Conservation (phyloP, 1,140 invertebrate species). For the Drosophila elegans region DNA sequence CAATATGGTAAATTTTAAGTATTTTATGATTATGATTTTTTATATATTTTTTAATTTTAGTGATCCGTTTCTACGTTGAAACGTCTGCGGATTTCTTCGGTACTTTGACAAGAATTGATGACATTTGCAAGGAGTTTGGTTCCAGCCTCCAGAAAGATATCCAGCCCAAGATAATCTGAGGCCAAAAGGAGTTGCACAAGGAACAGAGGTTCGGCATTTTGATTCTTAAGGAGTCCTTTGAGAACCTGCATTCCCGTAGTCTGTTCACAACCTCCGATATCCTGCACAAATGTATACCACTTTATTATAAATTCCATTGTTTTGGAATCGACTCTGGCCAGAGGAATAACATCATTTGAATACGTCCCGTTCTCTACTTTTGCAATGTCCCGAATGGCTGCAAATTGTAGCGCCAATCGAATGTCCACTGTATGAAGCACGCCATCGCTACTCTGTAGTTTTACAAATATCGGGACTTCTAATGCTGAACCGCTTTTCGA, state of each 20-base stretch:
- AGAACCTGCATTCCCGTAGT: not conserved
- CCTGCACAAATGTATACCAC: constrained; percentile 21
- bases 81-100: not conserved
- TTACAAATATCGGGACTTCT: not conserved
- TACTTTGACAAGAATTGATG: constrained; percentile 4
- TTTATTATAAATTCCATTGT: constrained; percentile 27
- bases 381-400: constrained; percentile 24
- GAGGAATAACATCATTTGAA: not conserved
- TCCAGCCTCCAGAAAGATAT: constrained; percentile 12
- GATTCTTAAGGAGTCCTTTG: not conserved
- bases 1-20: too few species aligned
- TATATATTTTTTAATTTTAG: too few species aligned
- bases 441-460: constrained; percentile 45
- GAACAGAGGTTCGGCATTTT: not conserved
- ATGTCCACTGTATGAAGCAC: constrained; percentile 2
- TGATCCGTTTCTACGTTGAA: not conserved
- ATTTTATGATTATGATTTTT: too few species aligned
- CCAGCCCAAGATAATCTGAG: constrained; percentile 45
- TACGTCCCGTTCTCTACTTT: constrained; percentile 1
- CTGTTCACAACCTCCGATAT: not conserved
- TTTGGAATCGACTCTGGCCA: constrained; percentile 16
- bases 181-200: constrained; percentile 37
- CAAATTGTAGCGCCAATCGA: constrained; percentile 24
- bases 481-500: too few species aligned
- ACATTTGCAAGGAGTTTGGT: constrained; percentile 24